These are phyloP conservation scores for Indicator indicator DNA, from an alignment of 2,113 vertebrate species.

Conservation along the genomic window DNA sequence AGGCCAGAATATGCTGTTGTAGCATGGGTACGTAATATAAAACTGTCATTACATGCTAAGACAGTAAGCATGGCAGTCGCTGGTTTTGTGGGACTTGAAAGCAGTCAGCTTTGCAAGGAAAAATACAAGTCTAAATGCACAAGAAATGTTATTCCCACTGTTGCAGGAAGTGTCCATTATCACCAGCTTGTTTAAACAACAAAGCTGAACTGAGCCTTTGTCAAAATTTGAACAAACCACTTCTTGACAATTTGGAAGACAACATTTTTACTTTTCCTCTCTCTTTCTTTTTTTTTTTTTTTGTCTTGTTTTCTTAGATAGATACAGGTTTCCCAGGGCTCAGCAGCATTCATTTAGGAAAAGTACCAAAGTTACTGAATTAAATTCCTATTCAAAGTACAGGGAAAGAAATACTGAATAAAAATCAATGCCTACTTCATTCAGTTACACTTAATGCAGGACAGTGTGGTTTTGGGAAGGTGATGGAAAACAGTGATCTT, in stretches of 20 bases:
- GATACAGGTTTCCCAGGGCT: not conserved
- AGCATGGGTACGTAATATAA: not conserved
- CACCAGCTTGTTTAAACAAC: not conserved
- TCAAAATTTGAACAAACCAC: not conserved
- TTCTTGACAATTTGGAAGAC: not conserved
- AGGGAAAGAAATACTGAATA: not conserved
- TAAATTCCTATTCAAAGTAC: not conserved
- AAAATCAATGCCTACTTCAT: not conserved
- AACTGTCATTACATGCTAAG: not conserved
- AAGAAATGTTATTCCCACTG: not conserved
- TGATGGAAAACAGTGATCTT: not conserved
- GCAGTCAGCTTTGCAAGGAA: not conserved
- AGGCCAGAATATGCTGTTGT: not conserved
- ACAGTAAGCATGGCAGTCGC: not conserved
- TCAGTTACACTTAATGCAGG: not conserved
- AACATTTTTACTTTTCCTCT: not conserved
- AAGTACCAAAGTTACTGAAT: not conserved
- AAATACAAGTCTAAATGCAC: not conserved
- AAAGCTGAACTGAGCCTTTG: rapidly evolving
- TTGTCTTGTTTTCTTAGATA: not conserved
- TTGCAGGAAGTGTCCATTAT: not conserved
- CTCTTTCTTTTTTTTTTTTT: not conserved
- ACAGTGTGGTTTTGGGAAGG: not conserved
- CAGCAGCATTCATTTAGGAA: not conserved
- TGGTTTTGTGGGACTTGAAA: not conserved